A percentile compares a stretch with the other conserved stretches of the same genome.
These are phyloP conservation scores for Poeciliopsis retropinna DNA, from an alignment of 2,113 vertebrate species.

Conservation along the genomic window DNA sequence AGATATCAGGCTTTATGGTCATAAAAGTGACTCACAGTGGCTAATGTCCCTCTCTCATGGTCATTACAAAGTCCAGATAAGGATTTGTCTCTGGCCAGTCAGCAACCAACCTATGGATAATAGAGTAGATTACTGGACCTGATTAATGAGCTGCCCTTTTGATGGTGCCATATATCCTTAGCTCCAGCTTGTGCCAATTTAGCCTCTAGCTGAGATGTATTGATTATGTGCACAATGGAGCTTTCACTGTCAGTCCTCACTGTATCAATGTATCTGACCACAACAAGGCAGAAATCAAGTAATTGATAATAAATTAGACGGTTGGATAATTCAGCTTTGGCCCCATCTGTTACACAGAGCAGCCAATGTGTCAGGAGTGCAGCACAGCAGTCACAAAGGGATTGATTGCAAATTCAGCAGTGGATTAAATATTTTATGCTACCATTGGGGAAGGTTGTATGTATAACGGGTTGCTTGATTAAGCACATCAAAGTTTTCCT, in stretches of 20 bases:
- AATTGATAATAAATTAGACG: slow-evolving; percentile 57
- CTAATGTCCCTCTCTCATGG: background rate
- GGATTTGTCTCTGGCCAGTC: slow-evolving; percentile 13
- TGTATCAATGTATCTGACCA: slow-evolving; percentile 24
- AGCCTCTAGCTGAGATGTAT: slow-evolving; percentile 36
- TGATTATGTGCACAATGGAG: slow-evolving; percentile 43
- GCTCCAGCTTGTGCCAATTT: slow-evolving; percentile 10
- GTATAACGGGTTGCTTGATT: no score
- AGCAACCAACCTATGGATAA: slow-evolving; percentile 43
- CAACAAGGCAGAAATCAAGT: slow-evolving; percentile 44
- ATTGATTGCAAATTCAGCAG: background rate
- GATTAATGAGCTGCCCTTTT: slow-evolving; percentile 40
- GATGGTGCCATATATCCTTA: slow-evolving; percentile 11
- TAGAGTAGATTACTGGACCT: slow-evolving; percentile 37
- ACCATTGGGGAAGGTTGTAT: background rate
- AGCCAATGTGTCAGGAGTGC: slow-evolving; percentile 7
- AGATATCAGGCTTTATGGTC: background rate
- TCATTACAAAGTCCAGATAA: slow-evolving; percentile 12
- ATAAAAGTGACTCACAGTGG: background rate
- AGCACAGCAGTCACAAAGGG: background rate
- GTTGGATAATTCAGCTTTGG: slow-evolving; percentile 29
- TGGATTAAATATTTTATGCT: slow-evolving; percentile 9
- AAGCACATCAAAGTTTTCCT: background rate
- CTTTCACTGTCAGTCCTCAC: slow-evolving; percentile 47
- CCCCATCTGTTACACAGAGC: slow-evolving; percentile 37